Percentiles rank a stretch among this genome's conserved stretches.
These are phyloP conservation scores for Apodemia mormo DNA, from an alignment of 2,888 invertebrate genomes.

Conservation along the genomic window DNA sequence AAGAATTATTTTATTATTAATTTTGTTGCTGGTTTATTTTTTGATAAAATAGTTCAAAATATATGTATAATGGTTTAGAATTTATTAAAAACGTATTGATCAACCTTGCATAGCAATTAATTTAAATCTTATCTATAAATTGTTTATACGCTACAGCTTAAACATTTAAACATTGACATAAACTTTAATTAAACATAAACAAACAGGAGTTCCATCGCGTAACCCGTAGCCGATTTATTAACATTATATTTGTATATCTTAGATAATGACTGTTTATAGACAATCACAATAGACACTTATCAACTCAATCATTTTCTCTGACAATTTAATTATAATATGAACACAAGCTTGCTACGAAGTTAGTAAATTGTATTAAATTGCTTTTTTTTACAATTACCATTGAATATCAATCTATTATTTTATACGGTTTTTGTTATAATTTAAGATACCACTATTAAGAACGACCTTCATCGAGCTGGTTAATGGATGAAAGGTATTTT, in stretches of 20 bases:
- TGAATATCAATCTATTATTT: conserved; percentile 1
- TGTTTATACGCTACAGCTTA: neutral
- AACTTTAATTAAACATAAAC: neutral
- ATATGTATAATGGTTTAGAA: neutral
- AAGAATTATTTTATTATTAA: too few relatives aligned
- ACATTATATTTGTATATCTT: neutral
- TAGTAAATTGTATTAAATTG: neutral
- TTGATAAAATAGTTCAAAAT: too few relatives aligned
- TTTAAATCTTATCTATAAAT: neutral
- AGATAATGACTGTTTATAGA: conserved; percentile 9
- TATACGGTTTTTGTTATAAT: neutral
- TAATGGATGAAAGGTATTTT: too few relatives aligned
- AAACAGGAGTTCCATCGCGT: neutral
- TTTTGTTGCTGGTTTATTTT: too few relatives aligned
- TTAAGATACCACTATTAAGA: too few relatives aligned
- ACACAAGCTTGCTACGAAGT: conserved; percentile 3
- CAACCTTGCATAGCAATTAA: neutral
- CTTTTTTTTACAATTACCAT: conserved; percentile 11
- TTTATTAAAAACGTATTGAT: neutral
- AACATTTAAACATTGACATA: conserved; percentile 1
- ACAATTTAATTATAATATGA: neutral
- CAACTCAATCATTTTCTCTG: neutral
- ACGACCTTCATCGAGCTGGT: too few relatives aligned
- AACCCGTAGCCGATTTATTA: neutral
- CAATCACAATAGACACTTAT: neutral